Base-by-base conservation (phyloP, 1,140 invertebrate species). In the Thaumetopoea pityocampa region DNA sequence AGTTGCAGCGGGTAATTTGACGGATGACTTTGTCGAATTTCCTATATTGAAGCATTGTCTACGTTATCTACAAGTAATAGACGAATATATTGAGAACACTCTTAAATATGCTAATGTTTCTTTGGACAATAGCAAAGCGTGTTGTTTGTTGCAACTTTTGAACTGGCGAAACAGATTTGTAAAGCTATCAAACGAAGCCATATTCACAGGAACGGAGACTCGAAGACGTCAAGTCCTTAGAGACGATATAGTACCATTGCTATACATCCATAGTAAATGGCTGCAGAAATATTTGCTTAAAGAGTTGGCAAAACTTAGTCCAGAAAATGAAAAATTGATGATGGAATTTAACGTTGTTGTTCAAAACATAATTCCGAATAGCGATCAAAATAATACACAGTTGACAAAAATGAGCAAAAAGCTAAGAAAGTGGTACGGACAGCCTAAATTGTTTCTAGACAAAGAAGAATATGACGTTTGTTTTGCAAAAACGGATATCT, bases 201-300 rank as follows among this genome's bases (percentile, higher is more conserved):
- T 85, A 32, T 76, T 85, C 53, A 42, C 55, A 7, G 57, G 24
- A 10, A 45, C 56, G 1, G 67, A 69, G 44, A 68, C 53, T 4
- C 84, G 77, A 42, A 69, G 66, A 35, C 67, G 51, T 20, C 58
- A 61, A 12, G 53, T 72, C 16, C 44, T 85, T 11, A 77, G 65
- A 45, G 82, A 82, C 42, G 74, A 82, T 17, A 69, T 82, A 2
- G 57, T 87, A 7, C 70, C 78, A 7, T 71, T 84, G 27, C 41
- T 88, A 7, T 68, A 85, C 36, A 58, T 87, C 4, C 86, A 88
- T 50, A 86, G 83, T 41, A 87, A 86, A 67, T 89, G 88, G 88
- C 56, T 88, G n/a, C 49, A 78, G 24, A 89, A 88, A 58, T 69
- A 85, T 69, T 67, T 87, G 19, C 53, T 87, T 4, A 28, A 37